Conservation (phyloP, 1,140 invertebrate genomes). For the Zelostemma sp. region DNA sequence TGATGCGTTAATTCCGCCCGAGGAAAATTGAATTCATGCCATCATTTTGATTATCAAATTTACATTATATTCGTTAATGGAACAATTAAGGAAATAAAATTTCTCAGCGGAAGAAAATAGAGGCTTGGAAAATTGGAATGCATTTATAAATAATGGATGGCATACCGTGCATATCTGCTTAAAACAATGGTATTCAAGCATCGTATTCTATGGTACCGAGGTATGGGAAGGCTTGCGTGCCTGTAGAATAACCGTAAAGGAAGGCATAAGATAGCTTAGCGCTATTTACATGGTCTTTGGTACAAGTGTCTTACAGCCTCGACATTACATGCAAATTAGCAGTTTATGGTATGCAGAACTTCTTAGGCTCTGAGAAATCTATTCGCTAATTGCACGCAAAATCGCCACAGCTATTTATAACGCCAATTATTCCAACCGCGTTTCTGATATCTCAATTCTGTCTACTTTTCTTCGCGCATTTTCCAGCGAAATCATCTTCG, state of each 20-base stretch:
- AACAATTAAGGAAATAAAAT: too few species aligned
- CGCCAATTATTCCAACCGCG: not conserved
- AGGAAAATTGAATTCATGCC: too few species aligned
- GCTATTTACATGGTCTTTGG: slow-evolving; percentile 5
- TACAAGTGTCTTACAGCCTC: slow-evolving; percentile 9
- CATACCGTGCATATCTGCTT: too few species aligned
- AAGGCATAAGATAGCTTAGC: slow-evolving; percentile 10
- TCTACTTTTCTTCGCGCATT: too few species aligned
- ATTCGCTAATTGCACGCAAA: slow-evolving; percentile 24
- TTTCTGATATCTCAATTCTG: not conserved
- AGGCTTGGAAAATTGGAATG: too few species aligned
- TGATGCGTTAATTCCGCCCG: too few species aligned
- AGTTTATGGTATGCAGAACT: not conserved
- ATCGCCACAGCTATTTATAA: slow-evolving; percentile 7
- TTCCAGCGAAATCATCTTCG: too few species aligned
- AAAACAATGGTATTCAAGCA: not conserved
- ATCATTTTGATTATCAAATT: too few species aligned
- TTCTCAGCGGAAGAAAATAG: too few species aligned
- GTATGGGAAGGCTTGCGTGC: slow-evolving; percentile 4
- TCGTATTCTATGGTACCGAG: not conserved
- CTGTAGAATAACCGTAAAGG: slow-evolving; percentile 31
- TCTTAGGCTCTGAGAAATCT: slow-evolving; percentile 17
- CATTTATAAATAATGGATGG: too few species aligned
- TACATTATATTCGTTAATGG: too few species aligned
- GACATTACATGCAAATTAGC: slow-evolving; percentile 14